Evolutionary conservation across 2,888 invertebrate species (phyloP), one percentile per base, ranked within the genome.

Genomic region (Phrixothrix hirtus): DNA sequence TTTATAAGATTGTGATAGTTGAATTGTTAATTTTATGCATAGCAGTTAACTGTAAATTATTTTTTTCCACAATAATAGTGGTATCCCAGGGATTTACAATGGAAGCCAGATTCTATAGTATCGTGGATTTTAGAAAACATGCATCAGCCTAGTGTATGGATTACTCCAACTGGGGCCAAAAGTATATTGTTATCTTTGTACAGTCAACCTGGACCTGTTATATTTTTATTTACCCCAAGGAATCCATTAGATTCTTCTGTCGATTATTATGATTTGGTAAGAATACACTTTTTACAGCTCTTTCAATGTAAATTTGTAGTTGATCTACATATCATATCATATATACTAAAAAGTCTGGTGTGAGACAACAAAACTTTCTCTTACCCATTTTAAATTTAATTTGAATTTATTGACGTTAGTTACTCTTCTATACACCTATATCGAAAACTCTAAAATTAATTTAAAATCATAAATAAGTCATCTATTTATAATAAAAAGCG

Each of bases 221-320:
- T 93, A 27, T 79, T 93, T 59, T 73, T 92, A 45, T 92, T 92
- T 66, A 88, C 90, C 1, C 89, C 91, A 4, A 78, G 85, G 51
- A 88, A 88, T 73, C 86, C 89, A n/a, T 75, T 89, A 29, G 79
- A 82, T 65, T 75, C 78, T 42, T 78, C 81, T 59, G 80, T 83
- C 63, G 86, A 87, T 37, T 82, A 85, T 64, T 88, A 86, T 70
- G 79, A 84, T 62, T 76, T 90, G 82, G 90, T 90, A 78, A 39
- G 36, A 27, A 25, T 9, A 14, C 1, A 36, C 6, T 38, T 27
- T 11, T 12, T 12, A 12, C 11, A 12, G 11, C 21, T 34, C 16
- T 43, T 12, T 49, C 17, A 27, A 36, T 14, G 27, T 39, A 37
- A 44, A 11, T 31, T 35, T n/a, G n/a, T n/a, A n/a, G n/a, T n/a